These are phyloP conservation scores for Illadopsis cleaveri DNA, from an alignment of 2,113 vertebrate species.

Conservation along the genomic window DNA sequence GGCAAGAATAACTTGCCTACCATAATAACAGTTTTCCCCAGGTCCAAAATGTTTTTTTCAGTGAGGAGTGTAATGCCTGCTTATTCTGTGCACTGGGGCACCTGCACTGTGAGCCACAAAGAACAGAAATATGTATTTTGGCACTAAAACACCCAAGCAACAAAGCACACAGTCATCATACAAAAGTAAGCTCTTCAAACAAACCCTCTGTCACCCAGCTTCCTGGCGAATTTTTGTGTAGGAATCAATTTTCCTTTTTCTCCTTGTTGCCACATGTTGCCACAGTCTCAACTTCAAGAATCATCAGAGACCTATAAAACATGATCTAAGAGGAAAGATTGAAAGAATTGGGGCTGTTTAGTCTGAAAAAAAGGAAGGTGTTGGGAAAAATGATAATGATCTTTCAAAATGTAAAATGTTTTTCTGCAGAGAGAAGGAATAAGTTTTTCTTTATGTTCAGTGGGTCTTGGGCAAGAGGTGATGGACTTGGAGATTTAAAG, in stretches of 20 bases:
- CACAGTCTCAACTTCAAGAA: neutral
- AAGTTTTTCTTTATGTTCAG: neutral
- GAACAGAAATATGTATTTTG: neutral
- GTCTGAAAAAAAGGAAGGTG: neutral
- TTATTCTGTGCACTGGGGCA: neutral
- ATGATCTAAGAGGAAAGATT: slow-evolving; percentile 18
- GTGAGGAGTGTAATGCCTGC: neutral
- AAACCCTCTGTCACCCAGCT: neutral
- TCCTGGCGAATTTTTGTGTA: neutral
- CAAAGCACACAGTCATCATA: neutral
- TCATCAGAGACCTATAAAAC: slow-evolving; percentile 32
- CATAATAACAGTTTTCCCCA: neutral
- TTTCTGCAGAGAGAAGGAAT: neutral
- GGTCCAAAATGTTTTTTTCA: neutral
- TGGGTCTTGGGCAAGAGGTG: neutral
- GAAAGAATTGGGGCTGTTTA: slow-evolving; percentile 38
- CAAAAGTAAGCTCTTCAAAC: neutral
- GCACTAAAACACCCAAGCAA: neutral
- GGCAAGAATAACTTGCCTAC: neutral
- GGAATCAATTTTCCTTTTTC: neutral
- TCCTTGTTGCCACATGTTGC: neutral
- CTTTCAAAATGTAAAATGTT: neutral
- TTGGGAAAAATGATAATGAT: neutral
- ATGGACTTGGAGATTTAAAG: neutral
- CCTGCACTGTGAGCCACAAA: neutral